Conservation (phyloP, 2,888 invertebrate species). For the Drosophila buzzatii region DNA sequence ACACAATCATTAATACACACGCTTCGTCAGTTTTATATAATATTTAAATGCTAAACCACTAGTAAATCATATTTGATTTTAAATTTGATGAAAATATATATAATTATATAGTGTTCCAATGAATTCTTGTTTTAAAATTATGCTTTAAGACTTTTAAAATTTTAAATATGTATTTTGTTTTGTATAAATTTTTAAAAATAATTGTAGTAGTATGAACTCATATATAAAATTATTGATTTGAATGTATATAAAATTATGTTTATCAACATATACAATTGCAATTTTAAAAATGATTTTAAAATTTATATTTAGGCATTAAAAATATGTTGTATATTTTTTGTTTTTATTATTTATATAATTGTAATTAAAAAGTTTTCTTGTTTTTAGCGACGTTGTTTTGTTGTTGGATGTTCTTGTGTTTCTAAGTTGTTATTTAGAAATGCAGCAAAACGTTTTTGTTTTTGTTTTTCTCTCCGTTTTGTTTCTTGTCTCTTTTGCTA, state of each 20-base stretch:
- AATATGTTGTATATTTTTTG: conserved; percentile 33
- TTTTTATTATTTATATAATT: conserved; percentile 5
- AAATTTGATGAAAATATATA: conserved; percentile 32
- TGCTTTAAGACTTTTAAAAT: conserved; percentile 63
- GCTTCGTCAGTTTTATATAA: conserved; percentile 83
- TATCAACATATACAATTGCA: conserved; percentile 48
- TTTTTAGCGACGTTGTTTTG: conserved; percentile 77
- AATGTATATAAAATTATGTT: conserved; percentile 57
- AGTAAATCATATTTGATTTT: conserved; percentile 64
- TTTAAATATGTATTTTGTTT: conserved; percentile 64
- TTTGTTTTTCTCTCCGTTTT: conserved; percentile 77
- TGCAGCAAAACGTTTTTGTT: conserved; percentile 74
- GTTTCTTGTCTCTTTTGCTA: conserved; percentile 49
- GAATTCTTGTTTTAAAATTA: conserved; percentile 64
- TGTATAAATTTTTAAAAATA: conserved; percentile 55
- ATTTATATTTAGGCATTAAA: conserved; percentile 46
- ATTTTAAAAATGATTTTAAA: conserved; percentile 65
- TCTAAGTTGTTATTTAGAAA: conserved; percentile 55
- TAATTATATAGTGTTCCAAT: conserved; percentile 56
- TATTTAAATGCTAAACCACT: conserved; percentile 71
- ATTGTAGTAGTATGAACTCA: conserved; percentile 24
- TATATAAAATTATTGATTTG: conserved; percentile 47
- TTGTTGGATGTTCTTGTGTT: conserved; percentile 46
- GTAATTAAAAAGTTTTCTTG: conserved; percentile 75
- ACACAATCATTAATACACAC: conserved; percentile 81